Evolutionary conservation across 2,113 vertebrate species (phyloP).

Genomic region (Psettodes erumei): DNA sequence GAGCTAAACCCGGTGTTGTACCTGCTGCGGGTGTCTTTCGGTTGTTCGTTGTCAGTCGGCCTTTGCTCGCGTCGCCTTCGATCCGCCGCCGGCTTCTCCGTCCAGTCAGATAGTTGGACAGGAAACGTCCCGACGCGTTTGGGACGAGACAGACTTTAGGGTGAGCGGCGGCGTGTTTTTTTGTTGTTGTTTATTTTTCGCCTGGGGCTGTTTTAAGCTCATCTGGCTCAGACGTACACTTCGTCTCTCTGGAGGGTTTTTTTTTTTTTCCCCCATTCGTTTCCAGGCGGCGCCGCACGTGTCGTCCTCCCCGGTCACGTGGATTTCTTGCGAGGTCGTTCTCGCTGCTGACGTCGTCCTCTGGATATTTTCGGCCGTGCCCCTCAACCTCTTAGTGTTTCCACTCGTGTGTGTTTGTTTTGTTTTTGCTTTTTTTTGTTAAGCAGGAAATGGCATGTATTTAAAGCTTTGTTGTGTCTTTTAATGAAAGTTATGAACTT

Average conservation of each 20-base stretch:
- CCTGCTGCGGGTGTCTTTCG: no score
- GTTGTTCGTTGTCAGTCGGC: no score
- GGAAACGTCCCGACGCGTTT: no score
- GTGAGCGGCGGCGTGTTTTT: no score
- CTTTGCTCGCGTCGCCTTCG: no score
- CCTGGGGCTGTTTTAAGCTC: conserved; percentile 20
- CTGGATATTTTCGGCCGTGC: neutral
- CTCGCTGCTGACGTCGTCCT: conserved; percentile 17
- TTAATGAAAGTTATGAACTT: neutral
- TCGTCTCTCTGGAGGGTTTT: conserved; percentile 12
- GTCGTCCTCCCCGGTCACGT: conserved; percentile 18
- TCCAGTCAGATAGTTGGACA: no score
- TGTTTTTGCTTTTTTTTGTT: no score
- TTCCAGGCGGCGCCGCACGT: conserved; percentile 24
- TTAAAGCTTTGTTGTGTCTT: neutral
- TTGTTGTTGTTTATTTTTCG: no score
- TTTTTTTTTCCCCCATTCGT: no score
- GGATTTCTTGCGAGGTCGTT: conserved; percentile 15
- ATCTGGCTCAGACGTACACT: conserved; percentile 30
- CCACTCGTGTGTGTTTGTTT: neutral
- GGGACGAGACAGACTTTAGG: no score
- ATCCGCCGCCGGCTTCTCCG: no score
- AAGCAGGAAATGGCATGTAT: neutral
- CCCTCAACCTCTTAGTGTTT: neutral
- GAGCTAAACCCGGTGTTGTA: no score